Evolutionary conservation across 2,113 vertebrate species (phyloP).

Genomic region (Gasterosteus aculeatus): DNA sequence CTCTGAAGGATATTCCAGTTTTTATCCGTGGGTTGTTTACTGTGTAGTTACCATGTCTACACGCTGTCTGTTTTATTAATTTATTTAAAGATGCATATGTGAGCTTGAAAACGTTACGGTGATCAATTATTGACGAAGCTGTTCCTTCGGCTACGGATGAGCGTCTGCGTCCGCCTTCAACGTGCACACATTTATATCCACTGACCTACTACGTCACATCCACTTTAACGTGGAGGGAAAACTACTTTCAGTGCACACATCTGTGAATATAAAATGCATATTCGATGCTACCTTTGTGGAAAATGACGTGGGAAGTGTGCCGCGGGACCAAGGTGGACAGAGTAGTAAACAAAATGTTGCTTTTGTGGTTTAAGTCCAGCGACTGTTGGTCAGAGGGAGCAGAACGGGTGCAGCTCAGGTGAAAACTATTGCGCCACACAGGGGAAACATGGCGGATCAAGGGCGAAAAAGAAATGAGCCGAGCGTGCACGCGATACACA

Average conservation of each 20-base stretch:
- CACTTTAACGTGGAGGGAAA: not conserved
- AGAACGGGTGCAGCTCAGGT: slow-evolving; percentile 17
- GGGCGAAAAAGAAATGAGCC: slow-evolving; percentile 22
- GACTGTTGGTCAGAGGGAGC: slow-evolving; percentile 29
- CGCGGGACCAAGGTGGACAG: slow-evolving; percentile 20
- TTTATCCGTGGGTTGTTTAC: slow-evolving; percentile 22
- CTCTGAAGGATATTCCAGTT: slow-evolving; percentile 9
- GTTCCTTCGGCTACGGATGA: slow-evolving; percentile 29
- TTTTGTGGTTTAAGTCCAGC: slow-evolving; percentile 21
- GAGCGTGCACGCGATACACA: slow-evolving; percentile 38
- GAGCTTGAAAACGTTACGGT: slow-evolving; percentile 28
- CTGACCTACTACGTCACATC: slow-evolving; percentile 7
- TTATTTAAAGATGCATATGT: slow-evolving; percentile 36
- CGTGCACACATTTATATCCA: slow-evolving; percentile 23
- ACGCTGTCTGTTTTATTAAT: slow-evolving; percentile 44
- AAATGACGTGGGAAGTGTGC: slow-evolving; percentile 26
- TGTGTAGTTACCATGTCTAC: slow-evolving; percentile 25
- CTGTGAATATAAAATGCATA: not conserved
- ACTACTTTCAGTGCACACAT: not conserved
- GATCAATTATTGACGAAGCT: slow-evolving; percentile 47
- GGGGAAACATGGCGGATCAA: slow-evolving; percentile 41
- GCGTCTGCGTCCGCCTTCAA: slow-evolving; percentile 11
- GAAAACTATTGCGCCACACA: slow-evolving; percentile 55
- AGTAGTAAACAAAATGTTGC: not conserved
- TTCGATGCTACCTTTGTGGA: not conserved